Base-by-base conservation (phyloP, 1,140 invertebrate genomes). In the Planococcus citri region DNA sequence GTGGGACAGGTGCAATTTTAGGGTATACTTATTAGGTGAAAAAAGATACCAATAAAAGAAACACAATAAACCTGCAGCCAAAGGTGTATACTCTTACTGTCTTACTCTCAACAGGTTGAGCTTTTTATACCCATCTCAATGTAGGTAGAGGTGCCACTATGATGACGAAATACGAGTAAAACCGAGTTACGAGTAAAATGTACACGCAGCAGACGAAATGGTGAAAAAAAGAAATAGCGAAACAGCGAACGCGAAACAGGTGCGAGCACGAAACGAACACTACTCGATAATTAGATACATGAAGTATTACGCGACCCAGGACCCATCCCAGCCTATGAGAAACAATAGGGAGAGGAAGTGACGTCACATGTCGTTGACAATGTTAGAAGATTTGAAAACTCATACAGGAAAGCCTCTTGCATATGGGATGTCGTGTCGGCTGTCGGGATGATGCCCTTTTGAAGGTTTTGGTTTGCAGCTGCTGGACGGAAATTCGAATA, bases 281-380 rank as follows among this genome's bases (percentile, higher is more conserved):
- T 20, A 51, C 41, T 51, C 41, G 41, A 9, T 51, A 51, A 51
- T 51, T 51, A 51, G 41, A 51, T 33, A 51, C 17, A 51, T 14
- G 41, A 51, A 51, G 4, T 33, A 33, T 33, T 12, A 12, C 12
- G 3, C 29, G 29, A 33, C 41, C 41, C 41, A 51, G 14, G 33
- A 8, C 6, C 33, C 33, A 14, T n/a, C n/a, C n/a, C 12, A 33
- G 4, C 12, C 29, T 9, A 17, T 20, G 41, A 51, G 41, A 51
- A 51, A 51, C 41, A 51, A 51, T 51, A 51, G 41, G 29, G n/a
- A n/a, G 41, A 51, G 41, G 41, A 51, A 51, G 41, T 51, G 41
- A 51, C 41, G 41, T 51, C 41, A 51, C 41, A 17, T 51, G 3
- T 4, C 6, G 41, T 14, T 51, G 41, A 51, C 41, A 51, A 51